Evolutionary conservation across 2,113 vertebrate species (phyloP), one percentile per base, ranked within the genome.

Genomic region (Diphyllodes magnificus): DNA sequence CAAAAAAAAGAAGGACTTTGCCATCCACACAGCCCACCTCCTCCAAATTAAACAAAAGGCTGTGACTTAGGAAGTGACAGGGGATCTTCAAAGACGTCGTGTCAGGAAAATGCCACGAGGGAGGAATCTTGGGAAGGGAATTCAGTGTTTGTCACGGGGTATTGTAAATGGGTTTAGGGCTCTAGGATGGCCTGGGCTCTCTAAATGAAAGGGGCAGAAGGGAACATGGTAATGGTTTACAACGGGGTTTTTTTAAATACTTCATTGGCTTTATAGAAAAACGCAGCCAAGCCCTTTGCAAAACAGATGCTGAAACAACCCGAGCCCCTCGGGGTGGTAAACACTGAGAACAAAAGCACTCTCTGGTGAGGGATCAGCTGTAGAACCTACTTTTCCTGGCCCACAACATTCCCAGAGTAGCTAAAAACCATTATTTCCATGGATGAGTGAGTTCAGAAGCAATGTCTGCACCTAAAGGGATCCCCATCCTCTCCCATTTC

Each of bases 241-340:
- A 75, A 33, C 31, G 28, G 47, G 47, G 1, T 12, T 40, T 17
- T 13, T 61, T 69, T 9, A 20, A 81, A 72, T 14, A 59, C 8
- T 66, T 73, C 11, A 33, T 27, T 72, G 63, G 20, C 35, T 90
- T 86, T 85, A 50, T 2, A 83, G 59, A 82, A 47, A 80, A 76
- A 50, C 50, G 68, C 93, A 95, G 90, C 56, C 92, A 91, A 95
- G 79, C 25, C 57, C 40, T 92, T 92, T 73, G 63, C 78, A 85
- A 65, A 95, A 77, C 50, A 84, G 82, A 90, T 70, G 65, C 45
- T 51, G 60, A 60, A 95, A 88, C 35, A 65, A 59, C 88, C 88
- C 92, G 71, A 93, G 76, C 50, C 85, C 81, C 92, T 90, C 3
- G 0, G 65, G 85, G 54, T 40, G 18, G 42, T 23, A 28, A 92